phyloP scores from a whole-genome alignment of 1,140 invertebrate genomes.

The Hycleus cichorii region DNA sequence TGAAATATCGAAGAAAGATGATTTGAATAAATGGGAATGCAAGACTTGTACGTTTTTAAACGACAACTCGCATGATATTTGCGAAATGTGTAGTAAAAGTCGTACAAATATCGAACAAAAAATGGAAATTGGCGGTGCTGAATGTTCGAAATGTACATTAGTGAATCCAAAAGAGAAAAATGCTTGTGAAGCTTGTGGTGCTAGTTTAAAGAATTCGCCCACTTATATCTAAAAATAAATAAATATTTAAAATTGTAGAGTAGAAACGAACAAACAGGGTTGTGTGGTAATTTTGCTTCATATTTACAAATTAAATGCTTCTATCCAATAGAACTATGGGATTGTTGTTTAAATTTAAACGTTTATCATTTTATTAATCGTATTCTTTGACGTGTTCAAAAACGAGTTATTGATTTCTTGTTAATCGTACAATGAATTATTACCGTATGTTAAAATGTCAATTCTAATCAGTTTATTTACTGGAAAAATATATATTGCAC shows the following conservation, averaged over 20 bases:
- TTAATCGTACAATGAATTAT: slow-evolving; percentile 1
- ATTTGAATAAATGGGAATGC: slow-evolving; percentile 54
- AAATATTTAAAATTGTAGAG: background rate
- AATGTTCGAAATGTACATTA: slow-evolving; percentile 70
- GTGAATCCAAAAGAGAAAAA: slow-evolving; percentile 64
- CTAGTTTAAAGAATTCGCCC: slow-evolving; percentile 64
- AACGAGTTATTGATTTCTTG: background rate
- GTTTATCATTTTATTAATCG: background rate
- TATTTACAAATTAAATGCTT: background rate
- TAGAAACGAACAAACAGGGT: background rate
- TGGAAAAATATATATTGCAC: slow-evolving; percentile 1
- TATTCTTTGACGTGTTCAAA: no score
- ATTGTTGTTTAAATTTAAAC: background rate
- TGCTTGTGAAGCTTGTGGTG: slow-evolving; percentile 60
- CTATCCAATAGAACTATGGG: background rate
- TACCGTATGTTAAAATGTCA: background rate
- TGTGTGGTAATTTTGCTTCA: slow-evolving; percentile 5
- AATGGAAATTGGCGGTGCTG: slow-evolving; percentile 63
- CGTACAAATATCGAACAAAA: slow-evolving; percentile 55
- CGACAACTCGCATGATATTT: slow-evolving; percentile 47
- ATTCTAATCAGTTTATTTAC: background rate
- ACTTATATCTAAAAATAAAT: slow-evolving; percentile 53
- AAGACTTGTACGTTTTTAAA: slow-evolving; percentile 66
- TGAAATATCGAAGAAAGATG: background rate
- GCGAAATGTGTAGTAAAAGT: slow-evolving; percentile 72